Base-by-base conservation (phyloP, 2,888 invertebrate genomes). In the Platycheirus rosarum region DNA sequence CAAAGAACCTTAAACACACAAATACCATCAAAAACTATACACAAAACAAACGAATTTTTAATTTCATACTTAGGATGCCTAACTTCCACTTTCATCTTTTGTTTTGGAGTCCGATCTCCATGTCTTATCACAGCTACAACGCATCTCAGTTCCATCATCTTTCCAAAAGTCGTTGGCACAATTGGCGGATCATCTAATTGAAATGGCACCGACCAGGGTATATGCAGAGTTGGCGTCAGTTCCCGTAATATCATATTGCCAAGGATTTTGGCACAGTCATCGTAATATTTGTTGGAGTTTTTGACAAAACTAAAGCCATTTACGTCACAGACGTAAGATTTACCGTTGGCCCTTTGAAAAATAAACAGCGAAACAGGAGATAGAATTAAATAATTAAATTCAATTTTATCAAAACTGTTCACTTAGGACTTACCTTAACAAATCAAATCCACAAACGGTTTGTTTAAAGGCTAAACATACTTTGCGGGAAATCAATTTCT, bases 241-340 rank as follows among this genome's bases (percentile, higher is more conserved):
- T 98, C 97, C 70, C 98, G 92, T 73, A 99, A 91, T 79, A 99
- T 98, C 97, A 98, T 98, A 89, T 99, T 99, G 13, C 98, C 98
- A 85, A 98, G 92, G 80, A 99, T 99, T 91, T 98, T 98, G 18
- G 99, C 98, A 91, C 98, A 99, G 89, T 99, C 99, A 91, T 99
- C 99, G 89, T 99, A 99, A 91, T 99, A 99, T 89, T 99, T 99
- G 90, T 97, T 97, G 0, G 99, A 99, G 90, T 98, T 99, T 91
- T 99, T 99, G 23, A 99, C 99, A 91, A 99, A 99, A 88, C 98
- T 99, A 91, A 99, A 99, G 0, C 99, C 99, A 91, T 99, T 99
- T 2, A 99, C 99, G 92, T 99, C 99, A 91, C 99, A 99, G 0
- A 99, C 99, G 90, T 97, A 99, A 0, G 99, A 99, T 91, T 98